Evolutionary conservation across 1,140 invertebrate genomes (phyloP).

Genomic region (Rhopalosiphum padi): DNA sequence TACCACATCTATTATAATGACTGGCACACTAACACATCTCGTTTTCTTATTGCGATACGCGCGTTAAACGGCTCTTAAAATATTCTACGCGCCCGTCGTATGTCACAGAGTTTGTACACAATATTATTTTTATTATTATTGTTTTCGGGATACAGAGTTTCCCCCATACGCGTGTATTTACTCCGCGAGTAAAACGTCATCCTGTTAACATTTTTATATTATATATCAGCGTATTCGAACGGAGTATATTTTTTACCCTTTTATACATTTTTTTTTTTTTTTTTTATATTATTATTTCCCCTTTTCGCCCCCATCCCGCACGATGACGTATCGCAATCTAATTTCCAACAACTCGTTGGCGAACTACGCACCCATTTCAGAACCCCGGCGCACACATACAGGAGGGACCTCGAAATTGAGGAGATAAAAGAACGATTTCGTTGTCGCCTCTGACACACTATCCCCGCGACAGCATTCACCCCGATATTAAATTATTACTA

Average conservation of each 20-base stretch:
- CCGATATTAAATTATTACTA: conserved; percentile 18
- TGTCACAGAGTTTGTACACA: not conserved
- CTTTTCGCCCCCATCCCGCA: not conserved
- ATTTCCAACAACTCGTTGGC: conserved; percentile 30
- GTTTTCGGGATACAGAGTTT: not conserved
- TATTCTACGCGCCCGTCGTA: not conserved
- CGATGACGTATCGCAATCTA: conserved; percentile 48
- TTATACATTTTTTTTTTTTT: not conserved
- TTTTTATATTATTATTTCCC: not conserved
- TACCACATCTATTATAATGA: too few relatives aligned
- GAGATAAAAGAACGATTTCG: conserved; percentile 26
- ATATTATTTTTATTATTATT: not conserved
- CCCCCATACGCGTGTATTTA: too few relatives aligned
- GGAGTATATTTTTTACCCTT: too few relatives aligned
- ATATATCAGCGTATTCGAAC: not conserved
- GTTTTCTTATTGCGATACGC: not conserved
- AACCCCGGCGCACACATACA: not conserved
- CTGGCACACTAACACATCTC: not conserved
- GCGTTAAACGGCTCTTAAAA: not conserved
- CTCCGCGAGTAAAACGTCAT: not conserved
- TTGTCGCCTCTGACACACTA: not conserved
- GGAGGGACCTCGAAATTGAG: conserved; percentile 18
- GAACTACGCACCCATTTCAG: not conserved
- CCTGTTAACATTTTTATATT: not conserved
- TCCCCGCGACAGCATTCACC: not conserved